Evolutionary conservation across 2,797 vertebrate genomes (phyloP).

Genomic region (Argyrosomus regius): DNA sequence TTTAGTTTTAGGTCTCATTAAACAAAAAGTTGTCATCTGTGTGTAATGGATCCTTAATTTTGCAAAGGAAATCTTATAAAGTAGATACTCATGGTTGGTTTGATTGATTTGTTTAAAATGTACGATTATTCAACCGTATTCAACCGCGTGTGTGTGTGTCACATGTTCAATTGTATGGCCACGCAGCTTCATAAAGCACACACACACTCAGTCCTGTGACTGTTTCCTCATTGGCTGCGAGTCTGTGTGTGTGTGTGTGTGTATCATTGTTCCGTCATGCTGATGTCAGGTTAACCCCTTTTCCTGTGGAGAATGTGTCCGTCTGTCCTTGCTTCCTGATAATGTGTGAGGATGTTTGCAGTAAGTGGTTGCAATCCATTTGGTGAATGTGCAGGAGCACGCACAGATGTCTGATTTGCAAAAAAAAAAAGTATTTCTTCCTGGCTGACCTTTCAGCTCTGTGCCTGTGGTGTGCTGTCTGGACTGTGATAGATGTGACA

Average conservation of each 20-base stretch:
- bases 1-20: not conserved
- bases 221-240: not conserved
- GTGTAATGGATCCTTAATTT: no score
- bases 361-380: not conserved
- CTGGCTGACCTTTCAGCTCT: conserved; percentile 47
- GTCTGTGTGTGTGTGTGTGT: conserved; percentile 7
- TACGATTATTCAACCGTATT: not conserved
- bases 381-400: not conserved
- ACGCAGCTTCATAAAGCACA: not conserved
- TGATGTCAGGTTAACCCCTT: conserved; percentile 8
- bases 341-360: not conserved
- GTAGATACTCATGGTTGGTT: not conserved
- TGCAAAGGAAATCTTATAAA: not conserved
- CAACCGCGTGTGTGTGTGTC: not conserved
- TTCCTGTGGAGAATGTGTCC: not conserved
- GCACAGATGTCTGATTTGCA: conserved; percentile 10
- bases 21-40: not conserved
- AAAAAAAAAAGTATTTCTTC: conserved; percentile 30
- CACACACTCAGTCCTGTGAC: not conserved
- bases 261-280: conserved; percentile 16
- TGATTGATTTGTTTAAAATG: not conserved
- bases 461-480: conserved; percentile 41
- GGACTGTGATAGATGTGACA: conserved; percentile 46
- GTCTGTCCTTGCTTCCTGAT: conserved; percentile 11
- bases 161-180: conserved; percentile 26